Evolutionary conservation across 1,140 invertebrate genomes (phyloP), one percentile per base, ranked within the genome.

Genomic region (Pseudoatta argentina): DNA sequence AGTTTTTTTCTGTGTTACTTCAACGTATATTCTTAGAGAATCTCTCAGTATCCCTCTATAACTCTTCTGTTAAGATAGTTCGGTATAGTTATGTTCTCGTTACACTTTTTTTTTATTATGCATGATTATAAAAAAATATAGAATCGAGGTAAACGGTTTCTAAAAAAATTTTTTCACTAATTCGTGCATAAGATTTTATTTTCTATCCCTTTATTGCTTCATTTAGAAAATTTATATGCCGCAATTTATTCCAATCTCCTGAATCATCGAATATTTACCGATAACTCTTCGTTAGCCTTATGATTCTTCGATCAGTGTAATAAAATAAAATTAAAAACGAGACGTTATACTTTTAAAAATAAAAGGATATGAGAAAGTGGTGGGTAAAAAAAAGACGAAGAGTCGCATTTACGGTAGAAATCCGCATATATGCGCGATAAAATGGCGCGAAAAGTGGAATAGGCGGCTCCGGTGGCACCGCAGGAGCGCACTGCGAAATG

Each of bases 401-500:
- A 78, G 75, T 89, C 72, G 59, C 44, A 51, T 61, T 14, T 44
- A 51, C 18, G 78, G 21, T 48, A 59, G 30, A 89, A 87, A 87
- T 83, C 57, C 85, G 14, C 63, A 34, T 61, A 48, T 63, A 73
- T 55, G 34, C 48, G 12, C 53, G 48, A 81, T 78, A 66, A 78
- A 67, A 75, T 61, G 73, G 67, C 71, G 48, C 66, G 81, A 81
- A 51, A 24, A 66, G 55, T 61, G 77, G 79, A 82, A 73, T 73
- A 82, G 67, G 55, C 53, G 24, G 44, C 76, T 24, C 7, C 57
- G 57, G 14, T 44, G 18, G 51, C 30, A 71, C 3, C 39, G 55
- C 67, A 51, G 69, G 27, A 59, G 69, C 55, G 69, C 39, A 87
- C 81, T 86, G 86, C 86, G 89, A 91, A 94, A 93, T 91, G 92